These are phyloP conservation scores for Metridium senile DNA, from an alignment of 92 coral and sea anemone species.

Conservation along the genomic window DNA sequence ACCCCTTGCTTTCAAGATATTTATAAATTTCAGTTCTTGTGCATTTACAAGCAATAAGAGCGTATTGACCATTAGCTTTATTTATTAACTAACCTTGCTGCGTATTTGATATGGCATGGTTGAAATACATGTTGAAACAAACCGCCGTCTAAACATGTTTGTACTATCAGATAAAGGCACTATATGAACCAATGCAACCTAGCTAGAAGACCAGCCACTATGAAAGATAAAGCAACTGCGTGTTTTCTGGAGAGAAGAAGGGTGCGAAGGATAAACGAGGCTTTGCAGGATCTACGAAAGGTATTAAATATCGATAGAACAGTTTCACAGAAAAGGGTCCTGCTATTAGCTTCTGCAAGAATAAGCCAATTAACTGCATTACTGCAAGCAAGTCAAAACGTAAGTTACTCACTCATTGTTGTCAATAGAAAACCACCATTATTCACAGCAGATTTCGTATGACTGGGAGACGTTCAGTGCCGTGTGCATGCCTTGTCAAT, in stretches of 20 bases:
- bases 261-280: neutral
- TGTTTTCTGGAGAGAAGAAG: neutral
- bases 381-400: neutral
- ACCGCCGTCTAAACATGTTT: neutral
- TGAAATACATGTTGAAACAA: neutral
- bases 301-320: neutral
- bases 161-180: neutral
- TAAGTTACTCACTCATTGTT: too few relatives aligned
- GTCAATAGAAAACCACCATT: too few relatives aligned
- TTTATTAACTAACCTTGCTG: too few relatives aligned
- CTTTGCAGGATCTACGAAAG: neutral
- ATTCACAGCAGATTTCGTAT: too few relatives aligned
- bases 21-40: too few relatives aligned
- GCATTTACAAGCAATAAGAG: too few relatives aligned
- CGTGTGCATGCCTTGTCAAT: too few relatives aligned
- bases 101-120: neutral
- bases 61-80: too few relatives aligned
- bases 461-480: too few relatives aligned
- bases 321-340: neutral
- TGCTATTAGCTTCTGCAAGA: neutral
- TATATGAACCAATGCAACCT: neutral
- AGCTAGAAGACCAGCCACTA: neutral
- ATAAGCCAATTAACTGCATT: neutral
- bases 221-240: neutral
- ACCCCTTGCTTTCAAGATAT: too few relatives aligned